These are phyloP conservation scores for Heliconius melpomene DNA, from an alignment of 1,140 invertebrate genomes.

Conservation along the genomic window DNA sequence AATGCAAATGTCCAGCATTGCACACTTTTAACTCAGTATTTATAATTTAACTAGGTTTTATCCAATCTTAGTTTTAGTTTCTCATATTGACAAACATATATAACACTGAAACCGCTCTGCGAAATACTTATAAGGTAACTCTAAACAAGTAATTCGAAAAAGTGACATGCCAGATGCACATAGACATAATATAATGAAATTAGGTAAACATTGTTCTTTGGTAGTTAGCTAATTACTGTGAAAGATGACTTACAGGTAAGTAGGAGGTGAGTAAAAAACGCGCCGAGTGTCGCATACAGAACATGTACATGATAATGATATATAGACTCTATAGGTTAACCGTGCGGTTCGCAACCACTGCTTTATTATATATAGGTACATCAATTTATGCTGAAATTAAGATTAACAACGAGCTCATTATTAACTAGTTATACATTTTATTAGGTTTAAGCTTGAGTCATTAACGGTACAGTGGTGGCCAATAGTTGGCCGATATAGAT, in stretches of 20 bases:
- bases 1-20: constrained; percentile 80
- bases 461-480: constrained; percentile 44
- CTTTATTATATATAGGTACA: constrained; percentile 40
- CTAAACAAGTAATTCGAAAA: constrained; percentile 59
- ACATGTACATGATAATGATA: too few relatives aligned
- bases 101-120: constrained; percentile 65
- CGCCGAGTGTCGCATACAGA: too few relatives aligned
- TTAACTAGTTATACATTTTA: constrained; percentile 52
- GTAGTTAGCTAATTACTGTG: constrained; percentile 52
- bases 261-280: constrained; percentile 35
- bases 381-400: constrained; percentile 42
- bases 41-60: constrained; percentile 76
- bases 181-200: constrained; percentile 48
- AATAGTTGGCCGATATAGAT: constrained; percentile 27
- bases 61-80: constrained; percentile 74
- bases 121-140: constrained; percentile 52
- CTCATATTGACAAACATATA: constrained; percentile 70
- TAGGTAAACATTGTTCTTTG: constrained; percentile 57
- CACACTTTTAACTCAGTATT: constrained; percentile 75
- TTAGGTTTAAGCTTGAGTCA: constrained; percentile 46
- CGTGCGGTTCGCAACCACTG: too few relatives aligned
- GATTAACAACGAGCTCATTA: constrained; percentile 48
- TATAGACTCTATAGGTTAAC: too few relatives aligned
- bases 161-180: constrained; percentile 65
- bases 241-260: constrained; percentile 35